Base-by-base conservation (phyloP, 2,113 vertebrate species). In the Labeo catla region DNA sequence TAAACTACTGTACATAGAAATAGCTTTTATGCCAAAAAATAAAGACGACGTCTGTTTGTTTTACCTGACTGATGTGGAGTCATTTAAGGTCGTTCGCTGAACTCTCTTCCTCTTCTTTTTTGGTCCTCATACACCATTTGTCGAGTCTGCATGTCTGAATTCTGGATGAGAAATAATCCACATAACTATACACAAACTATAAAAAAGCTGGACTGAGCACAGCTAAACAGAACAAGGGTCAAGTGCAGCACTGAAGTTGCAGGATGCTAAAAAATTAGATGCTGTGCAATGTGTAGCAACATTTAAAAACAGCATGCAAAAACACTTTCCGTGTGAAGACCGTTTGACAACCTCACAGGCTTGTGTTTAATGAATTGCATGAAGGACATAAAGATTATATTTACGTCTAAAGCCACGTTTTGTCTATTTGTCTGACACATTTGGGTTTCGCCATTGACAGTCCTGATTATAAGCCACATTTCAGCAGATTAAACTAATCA, bases 401-500 rank as follows among this genome's bases (percentile, higher is more conserved):
- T 76, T 76, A 4, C 45, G 23, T 76, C 68, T 21, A n/a, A 72
- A 72, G 39, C 39, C 72, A 76, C 4, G n/a, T 23, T 49, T 50
- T 1, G 0, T 50, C 39, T 2, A 76, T 28, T 23, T 74, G 43
- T 49, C 45, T 76, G 72, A 76, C 72, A 49, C n/a, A 15, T 49
- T 74, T 74, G 72, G 43, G 72, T 23, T 23, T 74, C 5, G 21
- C 2, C 21, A 76, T 76, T 15, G 72, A 49, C 10, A 13, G 45
- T 11, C 1, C 72, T 74, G 72, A 49, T 74, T 49, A 49, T 49
- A 8, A 76, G 10, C 45, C 72, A 28, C 6, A 47, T 76, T 49
- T 74, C 72, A 23, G 45, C 72, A 74, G 21, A 49, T 76, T 76
- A 50, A 49, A 49, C 72, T 74, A 76, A 76, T 76, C 72, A 76